Evolutionary conservation across 1,140 invertebrate species (phyloP), one percentile per base, ranked within the genome.

Genomic region (Trachymyrmex septentrionalis): DNA sequence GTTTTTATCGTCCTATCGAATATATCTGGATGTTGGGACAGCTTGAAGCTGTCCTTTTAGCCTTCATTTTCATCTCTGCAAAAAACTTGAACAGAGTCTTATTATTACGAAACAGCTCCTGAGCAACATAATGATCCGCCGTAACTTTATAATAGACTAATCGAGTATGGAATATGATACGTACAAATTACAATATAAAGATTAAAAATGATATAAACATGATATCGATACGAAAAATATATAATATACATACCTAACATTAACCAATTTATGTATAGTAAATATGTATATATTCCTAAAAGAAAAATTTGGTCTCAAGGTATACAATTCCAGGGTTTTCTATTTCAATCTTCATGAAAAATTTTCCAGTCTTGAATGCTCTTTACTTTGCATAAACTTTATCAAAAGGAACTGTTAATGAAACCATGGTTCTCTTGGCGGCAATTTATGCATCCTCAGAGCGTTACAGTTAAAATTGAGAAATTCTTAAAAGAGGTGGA

Each of bases 1-100:
- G 73, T 78, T 86, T 88, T 91, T 88, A 90, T 91, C 87, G 34
- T 90, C 50, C 50, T 55, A 90, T 91, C 86, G 78, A 50, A 88
- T 71, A 77, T 82, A 91, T 76, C 77, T 86, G 73, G 48, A 66
- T 57, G 34, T 50, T 21, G 34, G 14, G 5, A 34, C 7, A 48
- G 7, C 80, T 38, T 1, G 14, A 73, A 50, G 44, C 38, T 61
- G 69, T 21, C 38, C n/a, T 16, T 72, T 57, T 48, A 73, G 14
- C 53, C 38, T 57, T 30, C 55, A 61, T 84, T 73, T 73, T 73
- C n/a, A 84, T 63, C 67, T 4, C 19, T 5, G 9, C 19, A 48
- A 73, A 63, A 50, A 38, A 73, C n/a, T 19, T 24, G 44, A 61
- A 61, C 75, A 30, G 24, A 2, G 2, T 38, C 19, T 73, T 48